phyloP scores from a whole-genome alignment of 2,113 vertebrate genomes.

The Desmodus rotundus region DNA sequence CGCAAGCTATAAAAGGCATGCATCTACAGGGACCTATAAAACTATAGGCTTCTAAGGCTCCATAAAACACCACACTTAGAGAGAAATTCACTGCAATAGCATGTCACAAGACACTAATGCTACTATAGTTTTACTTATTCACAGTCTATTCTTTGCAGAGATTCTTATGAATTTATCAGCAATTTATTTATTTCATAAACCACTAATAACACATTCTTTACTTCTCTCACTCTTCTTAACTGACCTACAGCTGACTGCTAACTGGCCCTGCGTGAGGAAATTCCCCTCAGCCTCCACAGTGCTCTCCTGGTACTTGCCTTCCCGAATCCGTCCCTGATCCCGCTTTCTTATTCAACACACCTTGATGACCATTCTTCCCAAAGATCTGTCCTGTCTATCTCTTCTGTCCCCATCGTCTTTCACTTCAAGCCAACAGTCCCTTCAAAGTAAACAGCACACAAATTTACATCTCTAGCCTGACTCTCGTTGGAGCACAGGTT shows the following conservation, averaged over 20 bases:
- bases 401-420: not conserved
- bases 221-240: not conserved
- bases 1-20: not conserved
- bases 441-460: not conserved
- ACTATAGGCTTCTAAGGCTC: not conserved
- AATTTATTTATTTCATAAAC: not conserved
- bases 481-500: not conserved
- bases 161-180: not conserved
- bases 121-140: not conserved
- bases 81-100: not conserved
- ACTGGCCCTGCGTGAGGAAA: not conserved
- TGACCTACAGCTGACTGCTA: not conserved
- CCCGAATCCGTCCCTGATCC: not conserved
- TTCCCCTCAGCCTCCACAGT: not conserved
- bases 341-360: not conserved
- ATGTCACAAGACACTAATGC: not conserved
- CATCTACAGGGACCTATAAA: not conserved
- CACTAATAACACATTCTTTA: not conserved
- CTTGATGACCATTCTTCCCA: not conserved
- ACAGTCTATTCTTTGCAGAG: not conserved
- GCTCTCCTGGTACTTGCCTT: not conserved
- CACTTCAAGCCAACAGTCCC: not conserved
- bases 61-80: not conserved
- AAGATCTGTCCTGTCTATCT: not conserved
- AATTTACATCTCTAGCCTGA: not conserved